These are phyloP conservation scores for Urechis unicinctus DNA, from an alignment of 2,888 invertebrate species.

Conservation along the genomic window DNA sequence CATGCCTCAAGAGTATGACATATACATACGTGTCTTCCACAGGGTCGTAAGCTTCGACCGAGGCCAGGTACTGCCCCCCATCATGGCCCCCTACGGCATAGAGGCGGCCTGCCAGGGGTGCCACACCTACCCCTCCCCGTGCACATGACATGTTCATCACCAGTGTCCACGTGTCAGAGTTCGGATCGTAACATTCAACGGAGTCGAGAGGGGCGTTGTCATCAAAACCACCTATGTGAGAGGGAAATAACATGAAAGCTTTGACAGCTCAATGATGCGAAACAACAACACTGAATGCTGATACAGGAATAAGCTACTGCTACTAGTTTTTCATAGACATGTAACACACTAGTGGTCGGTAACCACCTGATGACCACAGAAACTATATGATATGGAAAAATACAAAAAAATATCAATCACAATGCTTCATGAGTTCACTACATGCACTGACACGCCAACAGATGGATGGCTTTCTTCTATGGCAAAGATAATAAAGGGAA, in stretches of 20 bases:
- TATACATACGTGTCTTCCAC: slow-evolving; percentile 44
- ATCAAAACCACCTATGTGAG: slow-evolving; percentile 52
- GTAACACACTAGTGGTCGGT: too few relatives aligned
- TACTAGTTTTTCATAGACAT: too few relatives aligned
- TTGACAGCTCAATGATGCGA: too few relatives aligned
- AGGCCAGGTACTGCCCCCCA: slow-evolving; percentile 52
- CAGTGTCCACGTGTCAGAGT: slow-evolving; percentile 43
- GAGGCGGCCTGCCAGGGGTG: slow-evolving; percentile 43
- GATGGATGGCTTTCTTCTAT: too few relatives aligned
- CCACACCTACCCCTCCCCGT: slow-evolving; percentile 51
- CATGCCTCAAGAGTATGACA: not conserved
- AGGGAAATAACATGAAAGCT: too few relatives aligned
- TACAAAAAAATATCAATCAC: not conserved
- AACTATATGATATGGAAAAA: not conserved
- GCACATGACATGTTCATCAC: slow-evolving; percentile 45
- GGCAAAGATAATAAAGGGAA: too few relatives aligned
- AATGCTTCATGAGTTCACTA: too few relatives aligned
- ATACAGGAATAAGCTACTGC: too few relatives aligned
- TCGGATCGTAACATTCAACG: slow-evolving; percentile 50
- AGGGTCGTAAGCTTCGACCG: slow-evolving; percentile 54
- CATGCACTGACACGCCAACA: too few relatives aligned
- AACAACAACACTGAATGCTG: too few relatives aligned
- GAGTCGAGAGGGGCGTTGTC: slow-evolving; percentile 53
- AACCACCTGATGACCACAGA: too few relatives aligned
- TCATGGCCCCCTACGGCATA: slow-evolving; percentile 56